Percentiles rank a stretch among this genome's conserved stretches.
These are phyloP conservation scores for Porites rus DNA, from an alignment of 92 coral and sea anemone genomes.

Conservation along the genomic window DNA sequence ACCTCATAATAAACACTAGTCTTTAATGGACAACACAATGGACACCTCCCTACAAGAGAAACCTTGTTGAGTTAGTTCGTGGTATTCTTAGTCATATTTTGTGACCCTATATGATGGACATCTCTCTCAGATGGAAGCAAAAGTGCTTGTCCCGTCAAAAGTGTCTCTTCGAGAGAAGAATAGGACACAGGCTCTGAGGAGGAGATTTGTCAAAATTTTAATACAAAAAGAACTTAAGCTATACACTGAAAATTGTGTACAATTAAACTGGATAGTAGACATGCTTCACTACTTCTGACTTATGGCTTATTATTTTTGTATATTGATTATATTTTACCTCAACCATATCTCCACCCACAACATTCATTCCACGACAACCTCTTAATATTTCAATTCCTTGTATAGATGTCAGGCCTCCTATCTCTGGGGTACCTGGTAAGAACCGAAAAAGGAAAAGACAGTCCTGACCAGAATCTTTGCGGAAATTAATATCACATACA, in stretches of 20 bases:
- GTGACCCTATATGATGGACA: too few relatives aligned
- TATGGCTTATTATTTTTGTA: neutral
- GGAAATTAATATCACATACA: neutral
- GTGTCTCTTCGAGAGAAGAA: too few relatives aligned
- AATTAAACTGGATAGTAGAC: too few relatives aligned
- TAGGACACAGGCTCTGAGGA: too few relatives aligned
- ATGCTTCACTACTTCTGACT: too few relatives aligned
- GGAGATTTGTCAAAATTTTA: too few relatives aligned
- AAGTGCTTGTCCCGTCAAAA: too few relatives aligned
- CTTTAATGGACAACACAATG: neutral
- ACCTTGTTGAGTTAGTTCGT: too few relatives aligned
- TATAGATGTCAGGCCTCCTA: constrained; percentile 88
- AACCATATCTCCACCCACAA: constrained; percentile 91
- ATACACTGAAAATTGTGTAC: too few relatives aligned
- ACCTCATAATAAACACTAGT: neutral
- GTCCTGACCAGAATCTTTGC: neutral
- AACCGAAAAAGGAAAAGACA: neutral
- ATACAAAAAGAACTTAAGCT: too few relatives aligned
- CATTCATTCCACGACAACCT: constrained; percentile 86
- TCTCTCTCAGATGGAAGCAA: too few relatives aligned
- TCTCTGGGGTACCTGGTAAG: constrained; percentile 86
- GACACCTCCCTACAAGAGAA: neutral
- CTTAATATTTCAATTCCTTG: constrained; percentile 91
- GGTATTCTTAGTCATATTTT: too few relatives aligned
- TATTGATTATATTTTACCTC: constrained; percentile 63